Evolutionary conservation across 2,888 invertebrate species (phyloP).

Genomic region (Watsonalla binaria): DNA sequence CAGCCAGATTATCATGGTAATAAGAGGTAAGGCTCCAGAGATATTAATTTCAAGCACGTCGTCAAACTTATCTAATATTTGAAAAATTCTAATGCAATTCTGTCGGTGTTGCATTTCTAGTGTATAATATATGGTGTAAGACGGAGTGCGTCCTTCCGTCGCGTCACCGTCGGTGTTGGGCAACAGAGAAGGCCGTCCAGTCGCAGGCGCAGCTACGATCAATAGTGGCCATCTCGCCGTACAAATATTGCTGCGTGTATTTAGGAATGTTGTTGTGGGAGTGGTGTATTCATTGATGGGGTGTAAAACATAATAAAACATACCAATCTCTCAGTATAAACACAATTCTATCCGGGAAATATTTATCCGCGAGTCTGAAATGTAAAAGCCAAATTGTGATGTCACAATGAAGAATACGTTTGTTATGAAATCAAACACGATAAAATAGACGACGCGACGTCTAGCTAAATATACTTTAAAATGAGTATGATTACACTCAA

Average conservation of each 20-base stretch:
- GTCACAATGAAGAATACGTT: too few relatives aligned
- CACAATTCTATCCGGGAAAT: too few relatives aligned
- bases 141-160: slow-evolving; percentile 36
- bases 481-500: too few relatives aligned
- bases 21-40: too few relatives aligned
- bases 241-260: not conserved
- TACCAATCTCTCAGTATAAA: not conserved
- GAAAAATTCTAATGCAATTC: not conserved
- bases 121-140: slow-evolving; percentile 12
- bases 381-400: too few relatives aligned
- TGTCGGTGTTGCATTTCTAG: slow-evolving; percentile 3
- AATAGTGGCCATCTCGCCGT: slow-evolving; percentile 15
- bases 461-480: too few relatives aligned
- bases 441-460: too few relatives aligned
- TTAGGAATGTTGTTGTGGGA: not conserved
- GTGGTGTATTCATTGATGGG: not conserved
- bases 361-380: too few relatives aligned
- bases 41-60: not conserved
- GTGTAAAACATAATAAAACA: not conserved
- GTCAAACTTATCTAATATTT: not conserved
- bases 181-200: slow-evolving; percentile 31
- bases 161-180: slow-evolving; percentile 19
- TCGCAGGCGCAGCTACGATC: slow-evolving; percentile 10
- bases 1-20: too few relatives aligned
- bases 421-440: too few relatives aligned